Conservation (phyloP, 2,113 vertebrate genomes). For the Acrocephalus arundinaceus region DNA sequence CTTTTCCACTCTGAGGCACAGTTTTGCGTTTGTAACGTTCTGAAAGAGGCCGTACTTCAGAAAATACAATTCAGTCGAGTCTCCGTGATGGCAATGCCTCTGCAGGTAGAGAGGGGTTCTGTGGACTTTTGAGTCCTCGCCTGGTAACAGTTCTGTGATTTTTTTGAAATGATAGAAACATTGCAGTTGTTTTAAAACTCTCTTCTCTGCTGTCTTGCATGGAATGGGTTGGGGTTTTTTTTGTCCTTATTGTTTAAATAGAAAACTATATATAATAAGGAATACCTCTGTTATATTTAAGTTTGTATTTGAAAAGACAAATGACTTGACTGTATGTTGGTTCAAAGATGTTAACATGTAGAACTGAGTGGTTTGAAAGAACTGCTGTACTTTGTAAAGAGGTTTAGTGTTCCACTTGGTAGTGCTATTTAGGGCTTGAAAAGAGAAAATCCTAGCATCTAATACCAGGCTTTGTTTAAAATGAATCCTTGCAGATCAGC, state of each 20-base stretch:
- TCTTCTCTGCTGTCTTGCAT: neutral
- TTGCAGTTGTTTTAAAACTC: neutral
- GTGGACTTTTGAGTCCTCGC: neutral
- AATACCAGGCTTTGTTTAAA: neutral
- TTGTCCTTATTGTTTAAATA: neutral
- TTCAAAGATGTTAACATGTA: neutral
- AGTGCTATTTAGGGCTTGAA: neutral
- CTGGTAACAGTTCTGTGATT: neutral
- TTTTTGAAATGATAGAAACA: neutral
- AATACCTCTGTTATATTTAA: neutral
- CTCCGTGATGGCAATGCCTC: rapidly evolving
- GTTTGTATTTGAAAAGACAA: neutral
- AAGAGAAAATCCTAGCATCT: neutral
- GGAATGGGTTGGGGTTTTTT: neutral
- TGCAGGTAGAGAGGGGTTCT: neutral
- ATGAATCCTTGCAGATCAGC: neutral
- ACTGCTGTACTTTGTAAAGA: neutral
- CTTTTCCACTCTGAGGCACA: neutral
- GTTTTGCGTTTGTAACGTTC: neutral
- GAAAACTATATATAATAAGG: neutral
- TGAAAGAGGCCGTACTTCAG: neutral
- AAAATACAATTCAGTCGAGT: neutral
- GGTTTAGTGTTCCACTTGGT: neutral
- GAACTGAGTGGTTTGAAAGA: neutral
- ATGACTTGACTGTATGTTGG: neutral